A percentile compares a stretch with the other conserved stretches of the same genome.
Evolutionary conservation across 2,113 vertebrate genomes (phyloP).

Genomic region (Phocoena sinus): DNA sequence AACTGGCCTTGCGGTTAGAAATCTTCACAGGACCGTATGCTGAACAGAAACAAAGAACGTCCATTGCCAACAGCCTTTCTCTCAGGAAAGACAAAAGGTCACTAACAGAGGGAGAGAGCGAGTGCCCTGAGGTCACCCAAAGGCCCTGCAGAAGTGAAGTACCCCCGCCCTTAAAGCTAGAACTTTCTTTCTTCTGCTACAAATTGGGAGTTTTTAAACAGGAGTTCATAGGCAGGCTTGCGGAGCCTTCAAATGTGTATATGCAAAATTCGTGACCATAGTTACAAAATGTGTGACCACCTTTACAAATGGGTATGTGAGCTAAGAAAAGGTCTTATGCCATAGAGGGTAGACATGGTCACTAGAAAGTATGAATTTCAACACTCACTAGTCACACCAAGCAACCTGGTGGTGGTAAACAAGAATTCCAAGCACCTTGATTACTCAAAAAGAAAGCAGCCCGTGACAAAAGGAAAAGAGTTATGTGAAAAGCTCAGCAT

Average conservation of each 20-base stretch:
- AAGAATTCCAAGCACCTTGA: background rate
- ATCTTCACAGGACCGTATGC: background rate
- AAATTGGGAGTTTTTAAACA: background rate
- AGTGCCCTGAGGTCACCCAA: too few species aligned
- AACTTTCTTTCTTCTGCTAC: background rate
- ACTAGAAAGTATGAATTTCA: background rate
- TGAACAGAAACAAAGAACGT: background rate
- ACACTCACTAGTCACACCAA: background rate
- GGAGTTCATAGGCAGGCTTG: background rate
- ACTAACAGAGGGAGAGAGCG: background rate
- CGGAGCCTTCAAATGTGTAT: background rate
- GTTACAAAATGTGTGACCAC: background rate
- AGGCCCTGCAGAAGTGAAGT: background rate
- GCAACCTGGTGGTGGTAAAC: background rate
- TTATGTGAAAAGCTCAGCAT: conserved; percentile 18
- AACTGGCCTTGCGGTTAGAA: background rate
- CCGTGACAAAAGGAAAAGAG: background rate
- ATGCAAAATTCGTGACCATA: background rate
- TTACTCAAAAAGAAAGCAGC: background rate
- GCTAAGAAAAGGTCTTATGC: background rate
- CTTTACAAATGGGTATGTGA: background rate
- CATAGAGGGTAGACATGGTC: background rate
- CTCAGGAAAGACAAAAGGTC: background rate
- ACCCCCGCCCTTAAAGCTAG: background rate
- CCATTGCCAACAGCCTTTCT: background rate